A percentile compares a stretch with the other conserved stretches of the same genome.
Conservation (phyloP, 2,797 vertebrate species). For the Cirrhinus mrigala region DNA sequence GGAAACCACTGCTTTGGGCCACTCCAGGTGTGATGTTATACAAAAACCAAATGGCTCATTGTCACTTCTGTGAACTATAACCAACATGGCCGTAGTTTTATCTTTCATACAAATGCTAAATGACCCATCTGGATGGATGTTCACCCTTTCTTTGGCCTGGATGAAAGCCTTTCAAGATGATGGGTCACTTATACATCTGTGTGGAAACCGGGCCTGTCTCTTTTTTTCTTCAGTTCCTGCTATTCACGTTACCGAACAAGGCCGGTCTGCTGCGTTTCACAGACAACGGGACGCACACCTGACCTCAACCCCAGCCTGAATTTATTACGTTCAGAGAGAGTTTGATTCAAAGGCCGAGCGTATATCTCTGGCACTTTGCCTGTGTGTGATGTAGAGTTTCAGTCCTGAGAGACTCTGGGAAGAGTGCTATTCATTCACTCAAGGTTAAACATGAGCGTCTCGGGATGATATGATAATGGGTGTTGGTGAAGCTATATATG, state of each 20-base stretch:
- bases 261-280: conserved; percentile 22
- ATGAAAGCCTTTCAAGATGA: conserved; percentile 9
- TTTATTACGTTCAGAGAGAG: conserved; percentile 24
- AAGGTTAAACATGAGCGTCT: conserved; percentile 37
- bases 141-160: background rate
- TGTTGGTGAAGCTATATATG: background rate
- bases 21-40: background rate
- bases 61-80: background rate
- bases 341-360: conserved; percentile 12
- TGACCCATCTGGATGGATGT: background rate
- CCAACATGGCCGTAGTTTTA: background rate
- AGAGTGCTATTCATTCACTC: conserved; percentile 26
- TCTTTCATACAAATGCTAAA: background rate
- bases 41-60: background rate
- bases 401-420: background rate
- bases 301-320: conserved; percentile 23
- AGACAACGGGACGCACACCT: conserved; percentile 20
- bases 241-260: conserved; percentile 29
- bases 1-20: background rate
- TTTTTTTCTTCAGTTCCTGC: conserved; percentile 19
- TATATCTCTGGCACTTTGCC: conserved; percentile 26
- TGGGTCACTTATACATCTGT: background rate
- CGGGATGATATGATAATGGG: background rate
- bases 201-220: background rate
- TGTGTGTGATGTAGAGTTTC: conserved; percentile 39